Percentiles rank a stretch among this genome's conserved stretches.
Evolutionary conservation across 1,140 invertebrate species (phyloP).

Genomic region (Megathymus violae): DNA sequence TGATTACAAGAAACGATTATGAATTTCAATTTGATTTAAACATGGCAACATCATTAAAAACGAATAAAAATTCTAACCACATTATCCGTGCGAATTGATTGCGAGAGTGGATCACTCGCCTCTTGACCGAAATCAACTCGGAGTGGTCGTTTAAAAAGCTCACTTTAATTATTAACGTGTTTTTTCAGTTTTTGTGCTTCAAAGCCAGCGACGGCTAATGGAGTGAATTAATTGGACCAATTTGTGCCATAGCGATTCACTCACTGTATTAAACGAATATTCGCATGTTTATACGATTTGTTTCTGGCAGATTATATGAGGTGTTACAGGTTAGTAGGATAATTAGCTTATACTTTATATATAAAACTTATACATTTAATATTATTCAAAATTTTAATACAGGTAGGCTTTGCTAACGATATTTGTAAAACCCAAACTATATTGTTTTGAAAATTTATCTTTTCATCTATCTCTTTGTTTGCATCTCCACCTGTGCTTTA

Average conservation of each 20-base stretch:
- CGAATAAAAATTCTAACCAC: constrained; percentile 6
- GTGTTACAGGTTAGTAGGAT: too few species aligned
- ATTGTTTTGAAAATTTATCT: too few species aligned
- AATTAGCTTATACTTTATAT: too few species aligned
- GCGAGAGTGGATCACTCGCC: constrained; percentile 22
- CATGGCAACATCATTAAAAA: background rate
- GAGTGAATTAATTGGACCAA: constrained; percentile 53
- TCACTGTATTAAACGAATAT: constrained; percentile 38
- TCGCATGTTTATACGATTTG: constrained; percentile 9
- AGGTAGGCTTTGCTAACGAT: too few species aligned
- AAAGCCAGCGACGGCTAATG: constrained; percentile 43
- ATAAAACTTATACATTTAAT: too few species aligned
- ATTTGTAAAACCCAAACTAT: too few species aligned
- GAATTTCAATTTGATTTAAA: too few species aligned
- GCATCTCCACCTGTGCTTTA: too few species aligned
- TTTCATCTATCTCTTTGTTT: too few species aligned
- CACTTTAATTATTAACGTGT: constrained; percentile 38
- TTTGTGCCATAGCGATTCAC: constrained; percentile 45
- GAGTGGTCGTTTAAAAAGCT: constrained; percentile 37
- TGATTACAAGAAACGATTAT: too few species aligned
- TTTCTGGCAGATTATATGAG: too few species aligned
- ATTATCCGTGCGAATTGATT: constrained; percentile 32
- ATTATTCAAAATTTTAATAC: too few species aligned
- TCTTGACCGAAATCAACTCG: constrained; percentile 36
- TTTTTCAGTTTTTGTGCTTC: constrained; percentile 36